Base-by-base conservation (phyloP, 2,113 vertebrate genomes). In the Cochlearius cochlearius region DNA sequence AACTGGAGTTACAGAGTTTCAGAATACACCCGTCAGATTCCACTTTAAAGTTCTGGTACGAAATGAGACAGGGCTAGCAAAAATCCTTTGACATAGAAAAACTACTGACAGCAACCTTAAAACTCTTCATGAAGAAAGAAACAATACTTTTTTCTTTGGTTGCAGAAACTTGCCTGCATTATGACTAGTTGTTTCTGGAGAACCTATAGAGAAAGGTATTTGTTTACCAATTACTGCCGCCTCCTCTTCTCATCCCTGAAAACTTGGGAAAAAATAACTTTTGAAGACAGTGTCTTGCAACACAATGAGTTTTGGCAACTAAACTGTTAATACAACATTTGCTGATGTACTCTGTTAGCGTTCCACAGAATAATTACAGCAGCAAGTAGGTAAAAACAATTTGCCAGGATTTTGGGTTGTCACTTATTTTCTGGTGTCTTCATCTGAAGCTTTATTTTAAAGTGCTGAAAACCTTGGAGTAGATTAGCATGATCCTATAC, bases 121-220 rank as follows among this genome's bases (percentile, higher is more conserved):
- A 49, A 8, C n/a, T 29, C 39, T 3, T 29, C 12, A 5, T 1
- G 13, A 41, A 29, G 5, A 78, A 15, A 38, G 1, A n/a, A 77
- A 25, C 12, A 30, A 0, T 10, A 13, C 1, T 6, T 58, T 56
- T 38, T 36, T 18, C 34, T 14, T 7, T 23, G 32, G 21, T 58
- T 59, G 38, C 1, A 2, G 58, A 52, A 56, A 36, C 8, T 29
- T 39, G 18, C 23, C 50, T 34, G 15, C 11, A 2, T 52, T 41
- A 29, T 9, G 23, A 41, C 27, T 5, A 69, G 4, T 0, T 29
- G 5, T 12, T 85, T 17, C 74, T 72, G 62, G 29, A 60, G 10
- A 72, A 38, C 22, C 26, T 2, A 12, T 0, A 41, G 47, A 82
- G 34, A 17, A 29, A 50, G 25, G 10, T 21, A 7, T 11, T 41